Evolutionary conservation across 2,888 invertebrate species (phyloP), one percentile per base, ranked within the genome.

Genomic region (Ochropleura plecta): DNA sequence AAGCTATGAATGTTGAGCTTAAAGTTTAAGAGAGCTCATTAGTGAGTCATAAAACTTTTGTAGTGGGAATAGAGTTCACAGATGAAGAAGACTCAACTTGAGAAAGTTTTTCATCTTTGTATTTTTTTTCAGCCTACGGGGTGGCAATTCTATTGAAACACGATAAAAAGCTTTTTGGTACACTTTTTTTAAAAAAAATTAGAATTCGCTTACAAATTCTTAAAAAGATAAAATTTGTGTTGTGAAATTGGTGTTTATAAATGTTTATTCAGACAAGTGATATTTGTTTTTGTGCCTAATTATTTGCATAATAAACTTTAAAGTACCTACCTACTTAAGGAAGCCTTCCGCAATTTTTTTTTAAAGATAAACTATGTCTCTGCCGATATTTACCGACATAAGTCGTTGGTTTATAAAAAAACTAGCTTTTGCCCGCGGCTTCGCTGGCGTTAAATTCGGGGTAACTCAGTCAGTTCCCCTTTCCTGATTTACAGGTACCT

Each of bases 1-100:
- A 82, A 78, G 55, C 73, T 73, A 78, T 82, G 73, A 78, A 85
- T 75, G 72, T 60, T 72, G 70, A 78, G 69, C 62, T 69, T 30
- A 66, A 78, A 85, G 75, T 85, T 78, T 65, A 70, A 30, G 73
- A 64, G 73, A 64, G 75, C 69, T 82, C 86, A 82, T 85, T 85
- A 85, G 66, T 20, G n/a, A 84, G 68, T 82, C 83, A 72, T 83
- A 73, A 53, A 83, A 83, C 72, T 86, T 84, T 82, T 73, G 60
- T 79, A 74, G 69, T 73, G 71, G 75, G 18, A 66, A 65, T 65
- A 60, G 73, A 55, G 66, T n/a, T 79, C 60, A 59, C 55, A 59
- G 81, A 79, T 83, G 60, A 70, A 78, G 63, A 57, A 46, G 51
- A 59, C 63, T 76, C 49, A 65, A 72, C 72, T 66, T 40, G 30